Conservation (phyloP, 2,797 vertebrate genomes). For the Nothura maculosa region DNA sequence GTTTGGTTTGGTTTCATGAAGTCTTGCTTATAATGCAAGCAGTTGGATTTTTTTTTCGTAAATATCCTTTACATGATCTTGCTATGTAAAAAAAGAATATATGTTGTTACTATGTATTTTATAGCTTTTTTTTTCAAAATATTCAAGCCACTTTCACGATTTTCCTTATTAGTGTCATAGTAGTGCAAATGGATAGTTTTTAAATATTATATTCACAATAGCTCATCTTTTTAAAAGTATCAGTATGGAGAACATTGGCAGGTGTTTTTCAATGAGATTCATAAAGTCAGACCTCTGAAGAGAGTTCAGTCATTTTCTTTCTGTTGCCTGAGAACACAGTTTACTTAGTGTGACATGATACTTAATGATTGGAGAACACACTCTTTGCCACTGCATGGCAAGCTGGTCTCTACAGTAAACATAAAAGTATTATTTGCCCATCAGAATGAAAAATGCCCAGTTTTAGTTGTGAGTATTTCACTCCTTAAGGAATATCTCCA, state of each 20-base stretch:
- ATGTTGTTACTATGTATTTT: background rate
- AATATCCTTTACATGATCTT: background rate
- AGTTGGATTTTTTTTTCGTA: background rate
- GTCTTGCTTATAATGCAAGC: background rate
- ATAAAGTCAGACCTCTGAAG: background rate
- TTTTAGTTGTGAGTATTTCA: background rate
- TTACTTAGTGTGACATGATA: background rate
- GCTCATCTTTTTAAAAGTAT: background rate
- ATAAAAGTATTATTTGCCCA: background rate
- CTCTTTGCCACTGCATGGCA: background rate
- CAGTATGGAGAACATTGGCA: background rate
- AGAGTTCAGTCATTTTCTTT: background rate
- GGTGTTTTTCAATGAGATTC: background rate
- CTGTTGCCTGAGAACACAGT: background rate
- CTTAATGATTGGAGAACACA: background rate
- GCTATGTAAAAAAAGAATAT: too few species aligned
- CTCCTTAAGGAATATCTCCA: slow-evolving; percentile 25
- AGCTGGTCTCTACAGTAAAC: background rate
- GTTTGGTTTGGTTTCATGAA: background rate
- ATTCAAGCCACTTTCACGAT: fast-evolving
- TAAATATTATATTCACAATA: background rate
- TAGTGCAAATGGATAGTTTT: background rate
- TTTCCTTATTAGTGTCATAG: background rate
- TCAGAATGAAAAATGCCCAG: slow-evolving; percentile 7
- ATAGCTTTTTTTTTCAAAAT: background rate